Conservation (phyloP, 2,888 invertebrate species). For the Serripes groenlandicus region DNA sequence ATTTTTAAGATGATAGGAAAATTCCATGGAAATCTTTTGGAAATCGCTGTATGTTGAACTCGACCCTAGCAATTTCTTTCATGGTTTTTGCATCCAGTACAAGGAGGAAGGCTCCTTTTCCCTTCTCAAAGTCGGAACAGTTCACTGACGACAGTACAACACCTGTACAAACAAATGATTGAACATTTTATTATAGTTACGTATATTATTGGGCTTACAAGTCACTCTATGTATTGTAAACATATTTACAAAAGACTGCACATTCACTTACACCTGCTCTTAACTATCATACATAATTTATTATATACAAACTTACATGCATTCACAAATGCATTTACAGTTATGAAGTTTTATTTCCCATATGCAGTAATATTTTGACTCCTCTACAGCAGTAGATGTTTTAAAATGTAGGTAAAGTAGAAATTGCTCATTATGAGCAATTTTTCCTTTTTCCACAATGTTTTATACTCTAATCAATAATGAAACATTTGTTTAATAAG, state of each 20-base stretch:
- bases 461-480: background rate
- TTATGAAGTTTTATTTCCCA: too few relatives aligned
- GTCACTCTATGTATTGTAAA: too few relatives aligned
- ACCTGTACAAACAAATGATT: too few relatives aligned
- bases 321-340: too few relatives aligned
- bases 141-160: slow-evolving; percentile 56
- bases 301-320: too few relatives aligned
- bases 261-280: too few relatives aligned
- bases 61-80: slow-evolving; percentile 91
- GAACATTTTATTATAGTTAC: too few relatives aligned
- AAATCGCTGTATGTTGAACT: slow-evolving; percentile 58
- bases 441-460: background rate
- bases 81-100: slow-evolving; percentile 92
- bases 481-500: too few relatives aligned
- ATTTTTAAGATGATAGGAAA: too few relatives aligned
- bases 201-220: too few relatives aligned
- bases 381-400: background rate
- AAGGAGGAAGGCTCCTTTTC: slow-evolving; percentile 53
- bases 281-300: too few relatives aligned
- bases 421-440: background rate
- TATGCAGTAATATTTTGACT: background rate
- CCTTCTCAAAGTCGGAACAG: slow-evolving; percentile 37
- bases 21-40: slow-evolving; percentile 64
- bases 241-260: too few relatives aligned
- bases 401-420: background rate